phyloP scores from a whole-genome alignment of 2,797 vertebrate species.

The Microtus obscurus region DNA sequence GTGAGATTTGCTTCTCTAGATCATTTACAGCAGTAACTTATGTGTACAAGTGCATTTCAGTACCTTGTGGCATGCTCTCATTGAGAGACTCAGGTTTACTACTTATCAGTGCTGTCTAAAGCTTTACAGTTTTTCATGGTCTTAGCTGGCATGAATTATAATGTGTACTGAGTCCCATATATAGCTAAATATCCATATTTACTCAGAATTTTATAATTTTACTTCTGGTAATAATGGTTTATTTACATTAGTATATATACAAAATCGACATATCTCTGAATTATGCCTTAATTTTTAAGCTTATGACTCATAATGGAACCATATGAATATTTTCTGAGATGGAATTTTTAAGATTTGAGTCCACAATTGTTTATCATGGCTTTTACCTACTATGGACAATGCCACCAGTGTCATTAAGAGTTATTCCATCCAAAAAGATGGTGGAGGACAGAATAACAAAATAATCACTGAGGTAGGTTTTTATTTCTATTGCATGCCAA shows the following conservation, averaged over 20 bases:
- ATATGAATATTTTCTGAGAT: not conserved
- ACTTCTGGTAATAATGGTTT: not conserved
- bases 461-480: not conserved
- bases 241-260: not conserved
- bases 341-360: not conserved
- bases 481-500: not conserved
- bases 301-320: no score
- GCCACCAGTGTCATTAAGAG: not conserved
- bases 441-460: not conserved
- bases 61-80: fast-evolving
- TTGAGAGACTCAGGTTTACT: not conserved
- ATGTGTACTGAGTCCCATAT: not conserved
- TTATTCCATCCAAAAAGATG: not conserved
- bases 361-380: not conserved
- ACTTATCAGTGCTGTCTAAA: not conserved
- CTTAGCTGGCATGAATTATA: not conserved
- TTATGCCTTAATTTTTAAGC: no score
- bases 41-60: not conserved
- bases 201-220: not conserved
- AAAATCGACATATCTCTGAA: not conserved
- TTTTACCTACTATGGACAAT: not conserved
- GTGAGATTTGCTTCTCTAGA: not conserved
- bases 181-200: not conserved
- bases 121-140: no score
- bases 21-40: not conserved